These are phyloP conservation scores for Catonia carolina DNA, from an alignment of 2,888 invertebrate genomes.

Conservation along the genomic window DNA sequence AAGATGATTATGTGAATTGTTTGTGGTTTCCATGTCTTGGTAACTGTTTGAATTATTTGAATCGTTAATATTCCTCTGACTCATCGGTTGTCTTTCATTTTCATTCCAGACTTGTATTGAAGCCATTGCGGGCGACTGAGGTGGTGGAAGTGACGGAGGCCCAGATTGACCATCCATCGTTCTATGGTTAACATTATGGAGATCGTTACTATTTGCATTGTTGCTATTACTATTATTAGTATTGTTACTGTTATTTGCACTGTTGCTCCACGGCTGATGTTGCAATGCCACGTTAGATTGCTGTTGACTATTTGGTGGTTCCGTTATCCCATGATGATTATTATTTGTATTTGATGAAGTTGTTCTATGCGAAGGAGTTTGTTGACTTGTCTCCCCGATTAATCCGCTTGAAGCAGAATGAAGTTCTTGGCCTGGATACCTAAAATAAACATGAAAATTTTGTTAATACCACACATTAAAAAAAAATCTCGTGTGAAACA, in stretches of 20 bases:
- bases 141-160: too few species aligned
- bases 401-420: slow-evolving; percentile 20
- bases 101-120: slow-evolving; percentile 16
- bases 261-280: slow-evolving; percentile 1
- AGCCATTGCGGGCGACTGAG: too few species aligned
- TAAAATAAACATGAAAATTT: slow-evolving; percentile 10
- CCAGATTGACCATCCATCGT: too few species aligned
- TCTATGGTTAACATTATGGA: too few species aligned
- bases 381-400: slow-evolving; percentile 23
- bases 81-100: slow-evolving; percentile 10
- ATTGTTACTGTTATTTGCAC: background rate
- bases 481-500: too few species aligned
- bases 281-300: slow-evolving; percentile 3
- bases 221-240: too few species aligned
- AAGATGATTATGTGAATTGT: too few species aligned
- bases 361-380: background rate
- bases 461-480: too few species aligned
- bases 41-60: slow-evolving; percentile 10
- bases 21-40: background rate
- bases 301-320: background rate
- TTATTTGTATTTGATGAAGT: too few species aligned
- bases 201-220: too few species aligned
- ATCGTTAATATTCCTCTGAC: slow-evolving; percentile 12
- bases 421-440: slow-evolving; percentile 39
- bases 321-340: too few species aligned